phyloP scores from a whole-genome alignment of 1,140 invertebrate genomes.

The Meloidogyne exigua region DNA sequence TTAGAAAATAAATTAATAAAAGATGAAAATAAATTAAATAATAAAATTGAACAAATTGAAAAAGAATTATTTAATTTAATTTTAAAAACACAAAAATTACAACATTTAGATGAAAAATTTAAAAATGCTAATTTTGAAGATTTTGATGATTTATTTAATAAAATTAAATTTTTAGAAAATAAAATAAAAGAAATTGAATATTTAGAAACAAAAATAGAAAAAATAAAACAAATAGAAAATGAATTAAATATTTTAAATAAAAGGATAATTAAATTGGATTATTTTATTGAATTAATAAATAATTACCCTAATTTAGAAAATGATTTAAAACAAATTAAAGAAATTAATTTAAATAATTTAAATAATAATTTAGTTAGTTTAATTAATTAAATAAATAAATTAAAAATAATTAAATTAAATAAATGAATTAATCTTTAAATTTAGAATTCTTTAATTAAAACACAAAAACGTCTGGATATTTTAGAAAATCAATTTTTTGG shows the following conservation, averaged over 20 bases:
- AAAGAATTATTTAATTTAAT: background rate
- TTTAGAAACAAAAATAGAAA: background rate
- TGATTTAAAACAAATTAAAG: background rate
- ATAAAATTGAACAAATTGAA: background rate
- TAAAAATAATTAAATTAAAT: background rate
- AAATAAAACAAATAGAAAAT: background rate
- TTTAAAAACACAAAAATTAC: conserved; percentile 2
- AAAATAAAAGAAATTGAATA: background rate
- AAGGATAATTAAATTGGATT: background rate
- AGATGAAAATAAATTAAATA: background rate
- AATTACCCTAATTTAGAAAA: background rate
- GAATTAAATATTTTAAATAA: background rate
- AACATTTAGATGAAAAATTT: background rate
- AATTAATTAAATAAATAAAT: background rate
- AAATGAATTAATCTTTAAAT: background rate
- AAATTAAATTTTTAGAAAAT: background rate
- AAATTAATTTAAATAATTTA: background rate
- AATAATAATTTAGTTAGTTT: background rate
- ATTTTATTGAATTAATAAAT: background rate
- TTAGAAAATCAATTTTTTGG: background rate
- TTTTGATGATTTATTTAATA: conserved; percentile 1
- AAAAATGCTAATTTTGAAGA: background rate
- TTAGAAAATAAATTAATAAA: background rate
- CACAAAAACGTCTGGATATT: background rate
- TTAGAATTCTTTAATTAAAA: background rate